A percentile compares a stretch with the other conserved stretches of the same genome.
Evolutionary conservation across 2,888 invertebrate species (phyloP).

Genomic region (Sylvicola fuscatus): DNA sequence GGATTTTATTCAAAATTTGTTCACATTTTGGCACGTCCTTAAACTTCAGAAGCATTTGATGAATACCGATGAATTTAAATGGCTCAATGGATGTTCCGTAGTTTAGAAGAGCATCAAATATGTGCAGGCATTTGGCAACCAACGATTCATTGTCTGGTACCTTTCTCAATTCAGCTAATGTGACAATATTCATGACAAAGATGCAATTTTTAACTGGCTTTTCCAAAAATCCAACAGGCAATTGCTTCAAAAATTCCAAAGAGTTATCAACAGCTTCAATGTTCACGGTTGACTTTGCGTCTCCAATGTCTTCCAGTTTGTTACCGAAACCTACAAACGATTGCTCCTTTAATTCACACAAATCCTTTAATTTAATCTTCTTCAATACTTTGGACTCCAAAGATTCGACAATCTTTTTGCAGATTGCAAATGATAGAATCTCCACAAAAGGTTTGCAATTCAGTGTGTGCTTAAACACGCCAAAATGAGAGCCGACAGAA

Average conservation of each 20-base stretch:
- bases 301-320: neutral
- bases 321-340: too few species aligned
- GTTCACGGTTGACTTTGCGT: neutral
- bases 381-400: neutral
- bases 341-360: too few species aligned
- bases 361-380: too few species aligned
- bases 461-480: neutral
- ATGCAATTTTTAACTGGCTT: neutral
- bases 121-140: neutral
- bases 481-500: neutral
- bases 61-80: too few species aligned
- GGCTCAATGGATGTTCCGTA: too few species aligned
- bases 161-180: neutral
- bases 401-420: conserved; percentile 1
- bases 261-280: neutral
- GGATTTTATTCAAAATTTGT: too few species aligned
- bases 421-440: neutral
- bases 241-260: neutral
- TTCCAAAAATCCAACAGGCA: neutral
- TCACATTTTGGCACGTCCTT: too few species aligned
- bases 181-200: too few species aligned
- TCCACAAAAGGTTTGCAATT: neutral
- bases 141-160: neutral
- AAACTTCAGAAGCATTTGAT: too few species aligned
- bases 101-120: neutral